A percentile compares a stretch with the other conserved stretches of the same genome.
Evolutionary conservation across 2,888 invertebrate genomes (phyloP).

Genomic region (Ferdinandea cuprea): DNA sequence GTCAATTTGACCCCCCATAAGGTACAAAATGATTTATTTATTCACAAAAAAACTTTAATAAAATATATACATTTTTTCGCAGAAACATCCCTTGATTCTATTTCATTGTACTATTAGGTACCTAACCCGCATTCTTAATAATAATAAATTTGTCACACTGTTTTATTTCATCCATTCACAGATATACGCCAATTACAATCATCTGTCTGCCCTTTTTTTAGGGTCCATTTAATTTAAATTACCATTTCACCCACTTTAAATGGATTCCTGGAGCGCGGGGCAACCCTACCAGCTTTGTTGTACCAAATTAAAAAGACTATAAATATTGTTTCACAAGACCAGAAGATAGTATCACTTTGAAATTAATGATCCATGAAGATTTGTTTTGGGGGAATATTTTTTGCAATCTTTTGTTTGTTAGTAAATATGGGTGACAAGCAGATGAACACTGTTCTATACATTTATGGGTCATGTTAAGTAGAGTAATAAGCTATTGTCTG

Average conservation of each 20-base stretch:
- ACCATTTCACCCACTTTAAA: neutral
- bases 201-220: conserved; percentile 15
- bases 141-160: conserved; percentile 44
- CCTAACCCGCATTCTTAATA: conserved; percentile 31
- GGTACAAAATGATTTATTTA: conserved; percentile 81
- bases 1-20: conserved; percentile 97
- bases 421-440: no score
- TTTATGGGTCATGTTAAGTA: no score
- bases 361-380: conserved; percentile 44
- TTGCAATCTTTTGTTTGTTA: no score
- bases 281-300: neutral
- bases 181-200: conserved; percentile 31
- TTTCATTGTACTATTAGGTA: no score
- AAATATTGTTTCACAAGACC: conserved; percentile 11
- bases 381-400: conserved; percentile 9
- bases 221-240: conserved; percentile 34
- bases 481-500: no score
- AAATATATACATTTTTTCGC: conserved; percentile 11
- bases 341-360: conserved; percentile 19
- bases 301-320: conserved; percentile 42
- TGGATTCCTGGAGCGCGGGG: neutral
- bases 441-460: no score
- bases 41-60: conserved; percentile 9
- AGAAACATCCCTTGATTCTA: conserved; percentile 2
- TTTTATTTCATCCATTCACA: conserved; percentile 5